Percentiles rank a stretch among this genome's conserved stretches.
These are phyloP conservation scores for Prunella himalayana DNA, from an alignment of 2,113 vertebrate species.

Conservation along the genomic window DNA sequence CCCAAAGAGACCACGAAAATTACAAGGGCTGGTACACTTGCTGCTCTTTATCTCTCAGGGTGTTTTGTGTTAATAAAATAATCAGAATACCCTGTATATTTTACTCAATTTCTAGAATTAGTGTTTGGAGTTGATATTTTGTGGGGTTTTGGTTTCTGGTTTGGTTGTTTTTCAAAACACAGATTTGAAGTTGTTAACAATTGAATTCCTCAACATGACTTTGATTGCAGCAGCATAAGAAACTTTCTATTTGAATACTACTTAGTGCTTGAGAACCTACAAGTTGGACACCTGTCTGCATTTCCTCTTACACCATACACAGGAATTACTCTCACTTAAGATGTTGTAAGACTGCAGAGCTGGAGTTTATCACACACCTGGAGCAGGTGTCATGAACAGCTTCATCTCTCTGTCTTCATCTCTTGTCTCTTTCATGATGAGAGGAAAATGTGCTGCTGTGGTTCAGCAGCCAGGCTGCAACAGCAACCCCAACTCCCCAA, in stretches of 20 bases:
- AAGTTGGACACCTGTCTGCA: background rate
- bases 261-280: background rate
- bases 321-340: background rate
- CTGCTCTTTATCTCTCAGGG: background rate
- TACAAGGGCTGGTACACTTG: rapidly evolving
- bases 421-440: too few species aligned
- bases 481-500: background rate
- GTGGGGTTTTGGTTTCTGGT: background rate
- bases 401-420: background rate
- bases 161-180: background rate
- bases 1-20: rapidly evolving
- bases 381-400: rapidly evolving
- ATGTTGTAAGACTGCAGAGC: background rate
- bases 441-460: rapidly evolving
- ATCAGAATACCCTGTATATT: rapidly evolving
- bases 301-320: background rate
- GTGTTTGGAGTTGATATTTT: background rate
- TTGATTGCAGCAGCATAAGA: rapidly evolving
- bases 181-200: background rate
- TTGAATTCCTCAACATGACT: rapidly evolving
- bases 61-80: background rate
- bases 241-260: background rate
- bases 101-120: too few species aligned
- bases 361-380: rapidly evolving
- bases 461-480: background rate